These are phyloP conservation scores for Lasioglossum vierecki DNA, from an alignment of 2,888 invertebrate genomes.

Conservation along the genomic window DNA sequence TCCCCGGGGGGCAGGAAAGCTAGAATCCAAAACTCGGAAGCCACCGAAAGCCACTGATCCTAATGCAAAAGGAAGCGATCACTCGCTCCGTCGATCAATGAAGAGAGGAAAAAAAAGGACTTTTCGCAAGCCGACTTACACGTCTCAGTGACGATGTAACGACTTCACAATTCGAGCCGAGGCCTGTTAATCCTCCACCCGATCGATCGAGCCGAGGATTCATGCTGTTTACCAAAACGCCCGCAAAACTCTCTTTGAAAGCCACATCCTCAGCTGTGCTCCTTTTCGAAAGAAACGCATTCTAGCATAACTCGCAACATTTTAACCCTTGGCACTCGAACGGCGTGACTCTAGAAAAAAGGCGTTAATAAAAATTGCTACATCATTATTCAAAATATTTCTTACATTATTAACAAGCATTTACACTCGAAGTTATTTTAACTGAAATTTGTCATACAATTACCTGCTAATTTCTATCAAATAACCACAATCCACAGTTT, in stretches of 20 bases:
- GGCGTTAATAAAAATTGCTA: too few relatives aligned
- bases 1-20: conserved; percentile 53
- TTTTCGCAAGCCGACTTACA: conserved; percentile 78
- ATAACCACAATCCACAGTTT: not conserved
- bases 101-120: conserved; percentile 64
- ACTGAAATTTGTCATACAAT: too few relatives aligned
- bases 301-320: conserved; percentile 14
- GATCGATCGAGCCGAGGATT: conserved; percentile 73
- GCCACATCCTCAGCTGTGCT: conserved; percentile 57
- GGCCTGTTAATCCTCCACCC: conserved; percentile 74
- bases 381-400: too few relatives aligned
- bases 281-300: conserved; percentile 38
- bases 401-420: too few relatives aligned
- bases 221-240: conserved; percentile 63
- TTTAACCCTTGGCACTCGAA: not conserved
- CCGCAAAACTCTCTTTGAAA: conserved; percentile 53
- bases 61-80: conserved; percentile 70
- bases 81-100: conserved; percentile 74
- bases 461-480: too few relatives aligned
- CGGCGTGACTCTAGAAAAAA: too few relatives aligned
- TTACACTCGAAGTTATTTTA: too few relatives aligned
- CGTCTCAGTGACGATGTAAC: conserved; percentile 77
- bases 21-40: conserved; percentile 67
- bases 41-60: conserved; percentile 78
- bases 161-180: conserved; percentile 69